Conservation (phyloP, 2,797 vertebrate genomes). For the Philypnodon macrostomus region DNA sequence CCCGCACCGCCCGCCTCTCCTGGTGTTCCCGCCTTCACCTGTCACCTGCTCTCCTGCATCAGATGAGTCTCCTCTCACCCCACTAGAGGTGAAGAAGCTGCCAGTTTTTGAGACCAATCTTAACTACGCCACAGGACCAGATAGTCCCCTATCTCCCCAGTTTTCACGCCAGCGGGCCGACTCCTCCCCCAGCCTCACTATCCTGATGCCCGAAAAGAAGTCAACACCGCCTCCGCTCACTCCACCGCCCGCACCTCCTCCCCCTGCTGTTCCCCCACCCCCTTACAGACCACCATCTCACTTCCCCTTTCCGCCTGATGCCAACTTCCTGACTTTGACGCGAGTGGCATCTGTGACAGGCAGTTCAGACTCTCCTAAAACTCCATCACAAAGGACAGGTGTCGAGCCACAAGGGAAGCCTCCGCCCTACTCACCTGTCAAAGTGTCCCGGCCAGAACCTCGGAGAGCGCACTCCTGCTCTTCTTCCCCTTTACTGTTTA, state of each 20-base stretch:
- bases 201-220: constrained; percentile 82
- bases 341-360: constrained; percentile 66
- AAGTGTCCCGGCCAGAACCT: constrained; percentile 81
- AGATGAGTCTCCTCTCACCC: constrained; percentile 94
- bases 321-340: constrained; percentile 71
- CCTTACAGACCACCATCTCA: constrained; percentile 83
- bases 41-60: constrained; percentile 93
- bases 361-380: constrained; percentile 76
- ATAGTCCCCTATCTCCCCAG: constrained; percentile 88
- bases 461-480: constrained; percentile 82
- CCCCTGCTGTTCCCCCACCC: constrained; percentile 66
- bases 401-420: constrained; percentile 70
- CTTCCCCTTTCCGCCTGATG: constrained; percentile 86
- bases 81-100: constrained; percentile 93
- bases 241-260: constrained; percentile 80
- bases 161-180: constrained; percentile 84
- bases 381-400: constrained; percentile 62
- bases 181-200: constrained; percentile 81
- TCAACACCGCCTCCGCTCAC: constrained; percentile 87
- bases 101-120: constrained; percentile 93
- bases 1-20: constrained; percentile 90
- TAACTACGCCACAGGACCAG: constrained; percentile 85
- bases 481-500: constrained; percentile 83
- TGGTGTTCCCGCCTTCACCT: constrained; percentile 93
- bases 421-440: constrained; percentile 84